Conservation (phyloP, 2,113 vertebrate species). For the Chaetodon auriga region DNA sequence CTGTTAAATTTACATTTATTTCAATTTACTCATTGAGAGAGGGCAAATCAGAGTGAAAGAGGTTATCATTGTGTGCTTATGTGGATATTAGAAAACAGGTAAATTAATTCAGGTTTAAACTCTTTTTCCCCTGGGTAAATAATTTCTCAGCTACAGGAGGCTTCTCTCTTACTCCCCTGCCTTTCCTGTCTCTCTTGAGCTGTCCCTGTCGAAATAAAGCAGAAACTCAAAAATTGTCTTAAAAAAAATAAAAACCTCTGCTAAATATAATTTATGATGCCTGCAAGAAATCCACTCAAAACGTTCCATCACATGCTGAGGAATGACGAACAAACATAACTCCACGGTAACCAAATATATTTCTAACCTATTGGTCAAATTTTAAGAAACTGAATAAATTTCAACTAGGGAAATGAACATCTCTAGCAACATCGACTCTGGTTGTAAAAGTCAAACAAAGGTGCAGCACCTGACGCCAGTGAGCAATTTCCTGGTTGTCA, state of each 20-base stretch:
- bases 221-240: too few species aligned
- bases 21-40: neutral
- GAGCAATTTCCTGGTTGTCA: constrained; percentile 59
- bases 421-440: constrained; percentile 48
- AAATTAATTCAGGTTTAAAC: neutral
- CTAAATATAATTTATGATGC: neutral
- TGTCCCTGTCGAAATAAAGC: too few species aligned
- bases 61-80: neutral
- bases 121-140: neutral
- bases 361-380: constrained; percentile 48
- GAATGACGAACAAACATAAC: constrained; percentile 17
- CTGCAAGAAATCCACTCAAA: constrained; percentile 20
- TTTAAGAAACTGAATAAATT: constrained; percentile 38
- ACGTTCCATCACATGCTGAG: constrained; percentile 8
- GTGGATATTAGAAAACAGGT: neutral
- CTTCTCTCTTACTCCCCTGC: too few species aligned
- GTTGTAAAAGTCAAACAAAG: constrained; percentile 54
- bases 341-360: constrained; percentile 42
- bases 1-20: neutral
- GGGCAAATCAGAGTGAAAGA: neutral
- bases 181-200: too few species aligned
- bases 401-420: constrained; percentile 48
- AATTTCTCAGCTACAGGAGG: neutral
- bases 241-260: too few species aligned
- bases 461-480: constrained; percentile 70